phyloP scores from a whole-genome alignment of 1,140 invertebrate genomes.

The Drosophila mojavensis region DNA sequence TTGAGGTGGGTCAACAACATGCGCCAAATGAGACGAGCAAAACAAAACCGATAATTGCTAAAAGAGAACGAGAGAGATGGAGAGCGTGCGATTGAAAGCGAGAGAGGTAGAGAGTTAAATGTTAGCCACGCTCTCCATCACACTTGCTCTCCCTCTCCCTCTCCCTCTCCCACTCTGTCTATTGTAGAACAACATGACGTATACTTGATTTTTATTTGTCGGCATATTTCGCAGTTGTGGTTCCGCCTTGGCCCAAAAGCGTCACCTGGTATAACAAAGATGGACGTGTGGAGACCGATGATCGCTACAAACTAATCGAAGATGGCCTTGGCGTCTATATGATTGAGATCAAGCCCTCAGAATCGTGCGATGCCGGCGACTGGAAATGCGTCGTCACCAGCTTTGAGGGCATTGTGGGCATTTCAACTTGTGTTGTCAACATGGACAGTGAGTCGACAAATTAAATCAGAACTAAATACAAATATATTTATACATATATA shows the following conservation, averaged over 20 bases:
- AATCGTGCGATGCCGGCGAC: constrained; percentile 92
- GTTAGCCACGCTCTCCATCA: constrained; percentile 1
- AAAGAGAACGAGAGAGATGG: neutral
- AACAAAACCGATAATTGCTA: constrained; percentile 70
- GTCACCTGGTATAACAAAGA: constrained; percentile 94
- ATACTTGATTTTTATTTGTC: constrained; percentile 18
- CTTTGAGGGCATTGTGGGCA: constrained; percentile 88
- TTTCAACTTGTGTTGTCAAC: constrained; percentile 88
- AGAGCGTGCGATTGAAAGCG: neutral
- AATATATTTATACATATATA: neutral
- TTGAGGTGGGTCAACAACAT: constrained; percentile 81
- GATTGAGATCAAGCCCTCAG: constrained; percentile 89
- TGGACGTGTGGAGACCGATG: constrained; percentile 88
- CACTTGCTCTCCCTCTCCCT: constrained; percentile 15
- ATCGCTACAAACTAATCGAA: constrained; percentile 89
- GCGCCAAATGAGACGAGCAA: constrained; percentile 61
- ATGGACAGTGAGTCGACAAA: constrained; percentile 86
- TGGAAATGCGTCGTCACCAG: constrained; percentile 94
- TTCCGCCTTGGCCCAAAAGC: constrained; percentile 91
- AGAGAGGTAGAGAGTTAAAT: neutral
- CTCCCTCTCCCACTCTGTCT: neutral
- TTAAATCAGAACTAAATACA: neutral
- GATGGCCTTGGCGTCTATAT: constrained; percentile 92
- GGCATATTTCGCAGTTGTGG: constrained; percentile 86
- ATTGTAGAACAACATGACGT: constrained; percentile 17